phyloP scores from a whole-genome alignment of 2,888 invertebrate species.

The Lithophane semibrunnea region DNA sequence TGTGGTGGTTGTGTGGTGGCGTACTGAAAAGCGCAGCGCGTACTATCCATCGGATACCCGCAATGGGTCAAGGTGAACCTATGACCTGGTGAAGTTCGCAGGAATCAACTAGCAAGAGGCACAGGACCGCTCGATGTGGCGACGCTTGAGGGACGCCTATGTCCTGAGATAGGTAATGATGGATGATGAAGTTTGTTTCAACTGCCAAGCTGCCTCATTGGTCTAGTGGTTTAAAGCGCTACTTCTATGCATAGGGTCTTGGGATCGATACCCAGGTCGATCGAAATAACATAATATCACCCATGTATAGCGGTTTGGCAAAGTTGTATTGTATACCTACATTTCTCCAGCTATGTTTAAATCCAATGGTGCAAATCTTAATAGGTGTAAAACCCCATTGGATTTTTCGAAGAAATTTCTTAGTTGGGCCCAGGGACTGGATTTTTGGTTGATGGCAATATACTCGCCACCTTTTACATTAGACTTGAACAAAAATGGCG shows the following conservation, averaged over 20 bases:
- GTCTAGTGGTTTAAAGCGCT: background rate
- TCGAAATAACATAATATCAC: background rate
- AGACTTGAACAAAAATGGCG: background rate
- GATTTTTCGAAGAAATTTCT: background rate
- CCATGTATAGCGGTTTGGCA: background rate
- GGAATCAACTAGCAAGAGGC: too few relatives aligned
- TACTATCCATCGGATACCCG: background rate
- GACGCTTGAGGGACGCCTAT: background rate
- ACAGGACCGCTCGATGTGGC: too few relatives aligned
- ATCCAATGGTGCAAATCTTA: background rate
- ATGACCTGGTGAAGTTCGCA: background rate
- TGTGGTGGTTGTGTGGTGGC: background rate
- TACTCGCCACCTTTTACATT: background rate
- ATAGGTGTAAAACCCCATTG: background rate
- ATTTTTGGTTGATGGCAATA: background rate
- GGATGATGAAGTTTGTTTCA: background rate
- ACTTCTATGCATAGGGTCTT: too few relatives aligned
- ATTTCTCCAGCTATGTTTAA: background rate
- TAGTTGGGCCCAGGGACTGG: too few relatives aligned
- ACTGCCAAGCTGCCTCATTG: too few relatives aligned
- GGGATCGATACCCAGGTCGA: too few relatives aligned
- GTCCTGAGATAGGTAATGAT: background rate
- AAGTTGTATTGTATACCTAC: background rate
- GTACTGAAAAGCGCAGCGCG: too few relatives aligned
- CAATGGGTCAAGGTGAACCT: background rate